Evolutionary conservation across 2,113 vertebrate species (phyloP).

Genomic region (Channa maculata): DNA sequence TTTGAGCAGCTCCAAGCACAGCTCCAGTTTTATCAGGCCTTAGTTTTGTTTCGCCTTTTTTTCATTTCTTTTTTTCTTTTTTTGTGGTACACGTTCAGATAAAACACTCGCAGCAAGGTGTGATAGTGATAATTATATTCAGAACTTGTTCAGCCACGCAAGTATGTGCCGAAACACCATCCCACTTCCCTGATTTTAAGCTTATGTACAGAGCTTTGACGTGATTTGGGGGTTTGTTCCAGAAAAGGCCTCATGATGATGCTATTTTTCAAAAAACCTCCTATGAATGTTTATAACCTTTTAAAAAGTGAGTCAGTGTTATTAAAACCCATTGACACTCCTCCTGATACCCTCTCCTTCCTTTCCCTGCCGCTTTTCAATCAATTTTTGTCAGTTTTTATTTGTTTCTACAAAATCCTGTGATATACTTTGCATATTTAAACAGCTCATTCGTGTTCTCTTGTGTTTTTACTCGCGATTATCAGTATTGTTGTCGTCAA

Average conservation of each 20-base stretch:
- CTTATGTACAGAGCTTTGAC: slow-evolving; percentile 70
- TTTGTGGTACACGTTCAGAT: slow-evolving; percentile 59
- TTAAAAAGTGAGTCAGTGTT: slow-evolving; percentile 77
- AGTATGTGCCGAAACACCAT: slow-evolving; percentile 42
- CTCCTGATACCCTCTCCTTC: neutral
- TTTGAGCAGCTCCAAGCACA: slow-evolving; percentile 66
- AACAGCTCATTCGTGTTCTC: slow-evolving; percentile 78
- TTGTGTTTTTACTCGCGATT: slow-evolving; percentile 78
- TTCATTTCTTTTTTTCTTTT: neutral
- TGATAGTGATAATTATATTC: slow-evolving; percentile 49
- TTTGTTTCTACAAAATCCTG: slow-evolving; percentile 77
- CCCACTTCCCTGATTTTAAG: slow-evolving; percentile 13
- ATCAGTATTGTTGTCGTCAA: slow-evolving; percentile 75
- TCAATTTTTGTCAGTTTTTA: slow-evolving; percentile 57
- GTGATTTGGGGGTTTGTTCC: slow-evolving; percentile 62
- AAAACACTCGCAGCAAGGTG: slow-evolving; percentile 44
- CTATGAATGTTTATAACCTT: slow-evolving; percentile 79
- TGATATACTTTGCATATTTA: slow-evolving; percentile 85
- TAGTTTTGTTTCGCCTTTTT: neutral
- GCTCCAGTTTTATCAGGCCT: slow-evolving; percentile 37
- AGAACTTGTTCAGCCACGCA: slow-evolving; percentile 50
- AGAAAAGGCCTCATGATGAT: slow-evolving; percentile 28
- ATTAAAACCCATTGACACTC: slow-evolving; percentile 58
- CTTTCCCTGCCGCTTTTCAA: slow-evolving; percentile 6
- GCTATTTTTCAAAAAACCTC: slow-evolving; percentile 68